Percentiles rank a stretch among this genome's conserved stretches.
phyloP scores from a whole-genome alignment of 2,113 vertebrate species.

The Raja brachyura region DNA sequence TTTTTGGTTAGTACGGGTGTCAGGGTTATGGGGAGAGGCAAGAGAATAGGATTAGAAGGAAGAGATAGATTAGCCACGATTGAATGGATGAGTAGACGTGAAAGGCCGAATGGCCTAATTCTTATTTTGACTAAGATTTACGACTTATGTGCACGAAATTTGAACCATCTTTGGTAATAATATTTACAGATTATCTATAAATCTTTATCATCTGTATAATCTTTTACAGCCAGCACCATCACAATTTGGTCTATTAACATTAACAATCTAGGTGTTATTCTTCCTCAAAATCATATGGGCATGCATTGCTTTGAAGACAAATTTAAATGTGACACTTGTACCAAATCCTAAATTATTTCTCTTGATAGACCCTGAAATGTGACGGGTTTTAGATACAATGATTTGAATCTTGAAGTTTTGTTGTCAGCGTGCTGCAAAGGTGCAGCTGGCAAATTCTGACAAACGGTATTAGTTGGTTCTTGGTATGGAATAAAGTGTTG shows the following conservation, averaged over 20 bases:
- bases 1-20: too few species aligned
- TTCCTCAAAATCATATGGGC: neutral
- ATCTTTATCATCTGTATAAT: neutral
- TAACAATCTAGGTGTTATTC: neutral
- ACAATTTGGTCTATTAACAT: neutral
- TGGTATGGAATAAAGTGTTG: neutral
- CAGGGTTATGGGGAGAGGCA: too few species aligned
- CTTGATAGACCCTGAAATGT: too few species aligned
- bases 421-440: too few species aligned
- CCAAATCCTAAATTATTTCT: neutral
- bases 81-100: too few species aligned
- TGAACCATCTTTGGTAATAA: neutral
- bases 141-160: neutral
- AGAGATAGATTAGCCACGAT: too few species aligned
- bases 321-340: too few species aligned
- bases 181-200: neutral
- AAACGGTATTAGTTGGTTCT: neutral
- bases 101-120: too few species aligned
- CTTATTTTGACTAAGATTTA: too few species aligned
- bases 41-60: too few species aligned
- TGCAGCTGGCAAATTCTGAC: neutral
- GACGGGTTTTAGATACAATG: neutral
- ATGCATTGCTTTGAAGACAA: neutral
- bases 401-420: neutral
- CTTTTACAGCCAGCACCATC: neutral